Evolutionary conservation across 2,888 invertebrate species (phyloP).

Genomic region (Gymnocheta viridis): DNA sequence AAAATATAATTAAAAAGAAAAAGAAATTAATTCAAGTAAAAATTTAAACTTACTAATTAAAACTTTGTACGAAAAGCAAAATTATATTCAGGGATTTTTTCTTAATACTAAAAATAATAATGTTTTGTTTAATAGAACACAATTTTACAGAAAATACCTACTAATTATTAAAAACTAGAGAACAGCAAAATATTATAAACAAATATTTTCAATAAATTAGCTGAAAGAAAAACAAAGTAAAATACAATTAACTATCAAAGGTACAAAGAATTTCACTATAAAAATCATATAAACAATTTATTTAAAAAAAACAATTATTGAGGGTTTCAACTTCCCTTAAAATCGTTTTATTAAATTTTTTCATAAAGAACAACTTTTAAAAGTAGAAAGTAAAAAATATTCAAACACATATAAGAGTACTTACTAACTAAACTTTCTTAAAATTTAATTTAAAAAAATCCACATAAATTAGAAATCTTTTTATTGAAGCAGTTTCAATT

Average conservation of each 20-base stretch:
- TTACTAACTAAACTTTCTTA: background rate
- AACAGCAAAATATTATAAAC: conserved; percentile 2
- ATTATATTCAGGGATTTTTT: conserved; percentile 80
- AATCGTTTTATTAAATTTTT: background rate
- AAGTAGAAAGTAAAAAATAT: conserved; percentile 11
- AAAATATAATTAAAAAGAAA: conserved; percentile 55
- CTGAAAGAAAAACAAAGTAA: conserved; percentile 49
- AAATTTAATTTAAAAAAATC: background rate
- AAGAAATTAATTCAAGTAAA: conserved; percentile 49
- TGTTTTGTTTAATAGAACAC: conserved; percentile 52
- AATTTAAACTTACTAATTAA: conserved; percentile 40
- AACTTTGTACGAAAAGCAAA: conserved; percentile 76
- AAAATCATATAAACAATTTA: conserved; percentile 15
- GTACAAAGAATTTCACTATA: conserved; percentile 66
- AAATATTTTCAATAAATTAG: conserved; percentile 51
- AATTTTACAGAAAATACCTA: conserved; percentile 38
- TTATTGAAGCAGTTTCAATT: background rate
- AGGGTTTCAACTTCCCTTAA: background rate
- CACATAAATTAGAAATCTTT: conserved; percentile 17
- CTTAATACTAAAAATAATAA: conserved; percentile 57
- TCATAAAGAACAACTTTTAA: conserved; percentile 5
- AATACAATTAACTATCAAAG: conserved; percentile 62
- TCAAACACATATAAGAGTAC: background rate
- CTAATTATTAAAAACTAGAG: conserved; percentile 13
- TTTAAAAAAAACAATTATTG: background rate